These are phyloP conservation scores for Cerastis rubricosa DNA, from an alignment of 2,888 invertebrate species.

Conservation along the genomic window DNA sequence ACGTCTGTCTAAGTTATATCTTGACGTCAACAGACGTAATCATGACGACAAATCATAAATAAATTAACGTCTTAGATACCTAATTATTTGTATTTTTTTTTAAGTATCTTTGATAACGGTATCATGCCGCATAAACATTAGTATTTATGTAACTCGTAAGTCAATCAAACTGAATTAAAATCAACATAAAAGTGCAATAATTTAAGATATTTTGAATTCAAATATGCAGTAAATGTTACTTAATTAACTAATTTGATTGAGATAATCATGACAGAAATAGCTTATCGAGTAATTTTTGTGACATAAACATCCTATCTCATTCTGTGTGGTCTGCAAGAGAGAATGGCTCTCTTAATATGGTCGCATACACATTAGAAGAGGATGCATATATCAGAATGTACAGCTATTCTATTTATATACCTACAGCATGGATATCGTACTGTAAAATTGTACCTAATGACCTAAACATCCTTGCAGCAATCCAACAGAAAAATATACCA, in stretches of 20 bases:
- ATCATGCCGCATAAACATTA: conserved; percentile 10
- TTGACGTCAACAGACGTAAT: conserved; percentile 14
- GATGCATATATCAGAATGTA: conserved; percentile 23
- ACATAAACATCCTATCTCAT: conserved; percentile 30
- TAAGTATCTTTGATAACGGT: not conserved
- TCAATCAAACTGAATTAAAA: conserved; percentile 47
- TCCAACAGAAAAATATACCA: conserved; percentile 47
- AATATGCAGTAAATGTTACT: conserved; percentile 44
- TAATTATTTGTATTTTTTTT: not conserved
- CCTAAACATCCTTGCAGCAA: conserved; percentile 43
- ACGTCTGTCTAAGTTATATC: conserved; percentile 10
- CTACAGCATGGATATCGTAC: not conserved
- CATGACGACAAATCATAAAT: conserved; percentile 16
- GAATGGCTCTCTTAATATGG: conserved; percentile 35
- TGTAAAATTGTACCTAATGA: conserved; percentile 33
- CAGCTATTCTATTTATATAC: conserved; percentile 27
- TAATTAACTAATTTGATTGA: conserved; percentile 57
- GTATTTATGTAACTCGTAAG: conserved; percentile 47
- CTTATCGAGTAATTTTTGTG: conserved; percentile 35
- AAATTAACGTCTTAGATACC: conserved; percentile 12
- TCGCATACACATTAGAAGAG: conserved; percentile 24
- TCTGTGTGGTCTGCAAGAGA: conserved; percentile 51
- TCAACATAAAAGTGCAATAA: conserved; percentile 55
- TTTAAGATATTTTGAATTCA: conserved; percentile 44
- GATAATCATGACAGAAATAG: conserved; percentile 53